Conservation (phyloP, 2,888 invertebrate species). For the Phlogophora meticulosa region DNA sequence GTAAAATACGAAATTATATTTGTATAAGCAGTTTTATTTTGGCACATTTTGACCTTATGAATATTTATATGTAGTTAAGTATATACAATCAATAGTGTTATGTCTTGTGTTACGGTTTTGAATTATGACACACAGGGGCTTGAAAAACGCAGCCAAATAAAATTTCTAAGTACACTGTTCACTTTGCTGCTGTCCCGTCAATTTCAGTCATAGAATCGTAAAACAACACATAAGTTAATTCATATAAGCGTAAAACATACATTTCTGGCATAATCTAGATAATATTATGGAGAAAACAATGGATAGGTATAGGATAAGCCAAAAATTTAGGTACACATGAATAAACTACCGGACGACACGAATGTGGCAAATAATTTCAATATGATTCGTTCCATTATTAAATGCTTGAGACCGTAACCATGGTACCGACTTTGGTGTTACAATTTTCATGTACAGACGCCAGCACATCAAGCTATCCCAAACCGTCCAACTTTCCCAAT, state of each 20-base stretch:
- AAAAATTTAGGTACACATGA: no score
- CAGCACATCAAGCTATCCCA: no score
- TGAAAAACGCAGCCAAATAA: slow-evolving; percentile 1
- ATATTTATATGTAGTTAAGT: slow-evolving; percentile 32
- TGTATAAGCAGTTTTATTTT: slow-evolving; percentile 34
- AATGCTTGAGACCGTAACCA: no score
- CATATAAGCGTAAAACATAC: slow-evolving; percentile 12
- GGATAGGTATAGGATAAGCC: no score
- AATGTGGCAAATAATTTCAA: not conserved
- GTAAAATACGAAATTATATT: slow-evolving; percentile 44
- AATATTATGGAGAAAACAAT: slow-evolving; percentile 22
- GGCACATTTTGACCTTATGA: slow-evolving; percentile 26
- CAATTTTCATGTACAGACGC: no score
- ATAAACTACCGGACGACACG: not conserved
- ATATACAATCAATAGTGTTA: slow-evolving; percentile 27
- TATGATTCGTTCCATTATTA: not conserved
- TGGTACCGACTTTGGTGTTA: no score
- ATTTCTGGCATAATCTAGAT: slow-evolving; percentile 22
- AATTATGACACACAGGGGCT: slow-evolving; percentile 15
- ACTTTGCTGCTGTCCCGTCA: not conserved
- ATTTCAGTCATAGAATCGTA: not conserved
- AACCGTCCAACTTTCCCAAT: no score
- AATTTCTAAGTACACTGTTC: not conserved
- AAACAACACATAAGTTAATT: slow-evolving; percentile 26
- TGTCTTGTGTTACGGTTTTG: slow-evolving; percentile 24